A percentile compares a stretch with the other conserved stretches of the same genome.
Evolutionary conservation across 2,797 vertebrate genomes (phyloP).

Genomic region (Phrynocephalus guinanensis): DNA sequence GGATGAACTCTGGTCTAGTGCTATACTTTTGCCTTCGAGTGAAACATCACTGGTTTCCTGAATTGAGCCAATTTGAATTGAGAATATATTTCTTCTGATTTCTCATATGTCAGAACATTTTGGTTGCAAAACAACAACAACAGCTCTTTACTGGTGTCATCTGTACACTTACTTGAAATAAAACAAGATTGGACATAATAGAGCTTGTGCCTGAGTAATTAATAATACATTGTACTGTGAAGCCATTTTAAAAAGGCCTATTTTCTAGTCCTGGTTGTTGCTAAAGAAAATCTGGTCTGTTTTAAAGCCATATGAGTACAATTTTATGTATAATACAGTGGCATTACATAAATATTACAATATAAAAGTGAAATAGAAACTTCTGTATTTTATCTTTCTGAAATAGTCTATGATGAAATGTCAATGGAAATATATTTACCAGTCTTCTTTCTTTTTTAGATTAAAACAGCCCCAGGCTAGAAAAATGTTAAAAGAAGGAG

Average conservation of each 20-base stretch:
- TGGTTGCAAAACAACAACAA: background rate
- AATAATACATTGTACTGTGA: background rate
- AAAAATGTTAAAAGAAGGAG: conserved; percentile 93
- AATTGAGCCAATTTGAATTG: background rate
- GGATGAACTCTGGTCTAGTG: background rate
- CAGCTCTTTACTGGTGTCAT: no score
- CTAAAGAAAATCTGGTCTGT: background rate
- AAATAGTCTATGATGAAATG: conserved; percentile 14
- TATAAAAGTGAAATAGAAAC: background rate
- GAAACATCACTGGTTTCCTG: background rate
- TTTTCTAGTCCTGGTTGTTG: background rate
- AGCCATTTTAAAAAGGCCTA: background rate
- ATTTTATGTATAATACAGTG: background rate
- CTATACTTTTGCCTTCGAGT: background rate
- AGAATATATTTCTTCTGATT: background rate
- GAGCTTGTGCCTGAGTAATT: no score
- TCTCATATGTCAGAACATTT: background rate
- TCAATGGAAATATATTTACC: background rate
- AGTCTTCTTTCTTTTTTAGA: conserved; percentile 69
- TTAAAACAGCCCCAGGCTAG: conserved; percentile 91
- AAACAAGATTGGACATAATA: background rate
- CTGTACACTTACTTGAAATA: background rate
- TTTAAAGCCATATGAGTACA: background rate
- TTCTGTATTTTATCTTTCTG: background rate
- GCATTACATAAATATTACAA: background rate